Evolutionary conservation across 2,797 vertebrate genomes (phyloP).

Genomic region (Holocentrus rufus): DNA sequence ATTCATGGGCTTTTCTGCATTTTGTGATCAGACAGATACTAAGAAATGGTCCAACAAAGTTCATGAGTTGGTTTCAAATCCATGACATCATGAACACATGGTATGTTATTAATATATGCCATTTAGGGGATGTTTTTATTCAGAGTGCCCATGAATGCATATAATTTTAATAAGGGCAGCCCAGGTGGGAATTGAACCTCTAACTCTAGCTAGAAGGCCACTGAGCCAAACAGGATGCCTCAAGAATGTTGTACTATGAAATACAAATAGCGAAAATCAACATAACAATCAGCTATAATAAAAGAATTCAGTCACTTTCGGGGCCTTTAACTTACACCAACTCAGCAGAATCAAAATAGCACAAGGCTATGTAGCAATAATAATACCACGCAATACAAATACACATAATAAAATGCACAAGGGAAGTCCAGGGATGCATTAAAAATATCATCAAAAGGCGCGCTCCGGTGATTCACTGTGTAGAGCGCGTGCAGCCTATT

Average conservation of each 20-base stretch:
- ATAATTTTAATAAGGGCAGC: not conserved
- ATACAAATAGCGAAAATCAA: slow-evolving; percentile 14
- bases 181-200: slow-evolving; percentile 7
- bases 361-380: not conserved
- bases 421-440: not conserved
- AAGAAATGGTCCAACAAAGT: not conserved
- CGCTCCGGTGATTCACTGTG: too few species aligned
- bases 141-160: not conserved
- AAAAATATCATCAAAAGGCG: slow-evolving; percentile 1
- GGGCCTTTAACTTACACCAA: slow-evolving; percentile 12
- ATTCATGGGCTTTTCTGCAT: not conserved
- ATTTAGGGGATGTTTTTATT: slow-evolving; percentile 8
- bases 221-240: not conserved
- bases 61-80: not conserved
- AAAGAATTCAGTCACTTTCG: slow-evolving; percentile 20
- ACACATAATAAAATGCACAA: slow-evolving; percentile 1
- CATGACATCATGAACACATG: not conserved
- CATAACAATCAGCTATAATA: slow-evolving; percentile 16
- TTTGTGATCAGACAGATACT: not conserved
- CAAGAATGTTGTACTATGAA: not conserved
- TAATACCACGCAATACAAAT: slow-evolving; percentile 10
- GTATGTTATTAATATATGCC: slow-evolving; percentile 23
- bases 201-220: slow-evolving; percentile 9
- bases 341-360: slow-evolving; percentile 21
- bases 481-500: too few species aligned